A percentile compares a stretch with the other conserved stretches of the same genome.
phyloP scores from a whole-genome alignment of 2,888 invertebrate species.

The Ophraella communa region DNA sequence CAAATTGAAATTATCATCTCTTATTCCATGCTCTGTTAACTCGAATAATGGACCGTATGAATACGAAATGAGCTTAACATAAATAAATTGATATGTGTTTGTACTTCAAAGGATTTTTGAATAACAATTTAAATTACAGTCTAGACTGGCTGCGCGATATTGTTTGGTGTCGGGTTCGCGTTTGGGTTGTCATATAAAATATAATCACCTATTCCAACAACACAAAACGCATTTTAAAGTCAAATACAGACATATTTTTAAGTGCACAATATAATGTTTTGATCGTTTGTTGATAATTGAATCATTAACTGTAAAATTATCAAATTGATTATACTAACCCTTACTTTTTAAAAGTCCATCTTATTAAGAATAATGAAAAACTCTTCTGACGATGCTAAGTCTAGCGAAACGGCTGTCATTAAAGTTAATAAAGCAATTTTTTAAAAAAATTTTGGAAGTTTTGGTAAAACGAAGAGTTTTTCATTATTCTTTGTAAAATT shows the following conservation, averaged over 20 bases:
- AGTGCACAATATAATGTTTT: slow-evolving; percentile 10
- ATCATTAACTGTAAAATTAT: too few relatives aligned
- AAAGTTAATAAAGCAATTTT: too few relatives aligned
- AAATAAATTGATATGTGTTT: slow-evolving; percentile 30
- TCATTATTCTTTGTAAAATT: too few relatives aligned
- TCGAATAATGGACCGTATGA: slow-evolving; percentile 26
- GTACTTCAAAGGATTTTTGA: slow-evolving; percentile 28
- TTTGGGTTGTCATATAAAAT: slow-evolving; percentile 6
- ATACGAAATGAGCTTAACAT: slow-evolving; percentile 22
- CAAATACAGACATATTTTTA: neutral
- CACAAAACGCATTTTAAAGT: neutral
- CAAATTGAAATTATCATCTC: neutral
- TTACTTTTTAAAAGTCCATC: too few relatives aligned
- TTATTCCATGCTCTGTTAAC: slow-evolving; percentile 12
- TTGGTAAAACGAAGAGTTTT: too few relatives aligned
- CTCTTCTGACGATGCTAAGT: too few relatives aligned
- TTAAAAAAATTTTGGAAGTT: too few relatives aligned
- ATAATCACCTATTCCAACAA: neutral
- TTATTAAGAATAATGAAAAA: too few relatives aligned
- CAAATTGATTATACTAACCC: too few relatives aligned
- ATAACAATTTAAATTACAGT: slow-evolving; percentile 30
- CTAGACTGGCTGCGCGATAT: slow-evolving; percentile 24
- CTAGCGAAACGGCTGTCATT: too few relatives aligned
- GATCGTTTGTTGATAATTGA: too few relatives aligned
- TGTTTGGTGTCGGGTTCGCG: slow-evolving; percentile 18